These are phyloP conservation scores for Echinops telfairi DNA, from an alignment of 2,113 vertebrate species.

Conservation along the genomic window DNA sequence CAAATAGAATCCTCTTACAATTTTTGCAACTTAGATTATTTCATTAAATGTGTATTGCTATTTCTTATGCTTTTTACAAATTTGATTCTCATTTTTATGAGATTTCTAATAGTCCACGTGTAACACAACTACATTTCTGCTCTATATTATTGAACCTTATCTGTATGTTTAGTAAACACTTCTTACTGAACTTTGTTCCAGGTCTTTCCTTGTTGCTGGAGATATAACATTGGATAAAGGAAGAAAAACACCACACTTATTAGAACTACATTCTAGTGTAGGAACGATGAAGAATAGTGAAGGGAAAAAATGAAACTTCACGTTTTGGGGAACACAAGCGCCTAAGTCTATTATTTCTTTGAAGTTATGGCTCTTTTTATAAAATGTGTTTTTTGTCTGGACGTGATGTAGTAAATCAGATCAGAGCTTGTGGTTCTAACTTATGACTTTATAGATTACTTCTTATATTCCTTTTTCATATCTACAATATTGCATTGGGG, in stretches of 20 bases:
- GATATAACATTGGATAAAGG: neutral
- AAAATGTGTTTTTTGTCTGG: constrained; percentile 20
- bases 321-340: constrained; percentile 37
- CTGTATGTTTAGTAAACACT: constrained; percentile 37
- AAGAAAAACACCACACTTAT: neutral
- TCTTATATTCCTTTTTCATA: neutral
- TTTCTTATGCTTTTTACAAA: no score
- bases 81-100: no score
- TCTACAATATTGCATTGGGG: no score
- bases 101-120: neutral
- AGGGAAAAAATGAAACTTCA: neutral
- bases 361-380: neutral
- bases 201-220: neutral
- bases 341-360: neutral
- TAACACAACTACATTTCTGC: neutral
- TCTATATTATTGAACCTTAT: neutral
- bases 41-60: no score
- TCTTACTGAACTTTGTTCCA: neutral
- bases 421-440: neutral
- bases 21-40: no score
- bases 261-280: neutral
- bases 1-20: no score
- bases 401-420: neutral
- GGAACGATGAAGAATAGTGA: neutral
- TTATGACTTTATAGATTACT: neutral